Conservation (phyloP, 1,140 invertebrate species). For the Eueides isabella region DNA sequence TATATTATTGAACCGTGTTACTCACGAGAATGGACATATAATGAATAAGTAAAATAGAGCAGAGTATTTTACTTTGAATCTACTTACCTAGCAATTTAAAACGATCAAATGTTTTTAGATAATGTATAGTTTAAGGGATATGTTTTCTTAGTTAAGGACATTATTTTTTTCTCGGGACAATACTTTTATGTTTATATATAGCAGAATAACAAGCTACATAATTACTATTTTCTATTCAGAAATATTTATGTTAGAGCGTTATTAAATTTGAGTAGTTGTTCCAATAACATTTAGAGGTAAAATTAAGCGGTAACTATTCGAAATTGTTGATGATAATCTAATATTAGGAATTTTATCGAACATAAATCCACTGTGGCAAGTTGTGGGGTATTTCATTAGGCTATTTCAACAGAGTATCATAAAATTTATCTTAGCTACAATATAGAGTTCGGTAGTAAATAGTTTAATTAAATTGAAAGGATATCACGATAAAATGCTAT, state of each 20-base stretch:
- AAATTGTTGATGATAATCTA: slow-evolving; percentile 15
- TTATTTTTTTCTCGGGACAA: too few species aligned
- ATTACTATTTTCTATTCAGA: background rate
- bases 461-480: slow-evolving; percentile 46
- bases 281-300: background rate
- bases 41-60: background rate
- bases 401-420: slow-evolving; percentile 50
- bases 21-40: background rate
- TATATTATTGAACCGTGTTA: slow-evolving; percentile 26
- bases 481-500: slow-evolving; percentile 11
- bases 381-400: slow-evolving; percentile 51
- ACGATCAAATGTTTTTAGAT: background rate
- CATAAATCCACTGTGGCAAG: slow-evolving; percentile 45
- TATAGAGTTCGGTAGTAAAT: slow-evolving; percentile 43
- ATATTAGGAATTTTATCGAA: slow-evolving; percentile 49
- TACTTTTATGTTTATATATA: too few species aligned
- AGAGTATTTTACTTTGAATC: background rate
- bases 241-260: background rate
- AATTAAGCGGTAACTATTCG: background rate
- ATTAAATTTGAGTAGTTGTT: background rate
- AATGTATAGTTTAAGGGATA: too few species aligned
- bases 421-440: slow-evolving; percentile 55
- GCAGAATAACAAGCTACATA: background rate
- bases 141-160: too few species aligned
- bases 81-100: background rate